Base-by-base conservation (phyloP, 2,113 vertebrate species). In the Gorsachius goisagi region DNA sequence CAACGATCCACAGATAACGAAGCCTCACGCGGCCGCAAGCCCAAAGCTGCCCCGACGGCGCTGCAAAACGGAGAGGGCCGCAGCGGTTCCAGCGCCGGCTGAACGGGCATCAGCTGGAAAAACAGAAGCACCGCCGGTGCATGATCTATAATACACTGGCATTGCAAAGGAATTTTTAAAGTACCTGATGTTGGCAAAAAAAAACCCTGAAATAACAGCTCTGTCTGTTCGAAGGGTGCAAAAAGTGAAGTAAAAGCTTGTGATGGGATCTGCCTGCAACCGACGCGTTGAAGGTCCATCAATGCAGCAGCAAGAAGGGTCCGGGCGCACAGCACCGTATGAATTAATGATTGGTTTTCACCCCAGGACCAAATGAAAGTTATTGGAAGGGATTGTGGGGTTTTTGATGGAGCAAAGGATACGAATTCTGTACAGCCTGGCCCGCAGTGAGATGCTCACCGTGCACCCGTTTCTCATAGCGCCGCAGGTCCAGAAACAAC, bases 31-130 rank as follows among this genome's bases (percentile, higher is more conserved):
- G 27, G 50, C 68, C 7, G 13, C 4, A 6, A 33, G 41, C 44
- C 4, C 26, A 12, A 17, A n/a, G 20, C 37, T 15, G 63, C n/a
- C 41, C n/a, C 3, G 4, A 2, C 17, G 15, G 15, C 4, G 8
- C 3, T 24, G 69, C 55, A 11, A 15, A 63, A 7, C 63, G 12
- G 62, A 24, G 56, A 8, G 18, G 33, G 62, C 37, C 52, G 72
- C 37, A 7, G 79, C 11, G 78, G 15, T 16, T 26, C 47, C 56
- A 15, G 11, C 58, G 21, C 60, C 8, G 47, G 4, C 5, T 5
- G 52, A 32, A n/a, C 58, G 11, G 27, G 78, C 59, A 6, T 9
- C 39, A 17, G 2, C 85, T 41, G 73, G 91, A 59, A 37, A 16
- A 63, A 20, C 47, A 49, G 68, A 55, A 39, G 18, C 24, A 9